These are phyloP conservation scores for Pantherophis vulpinus DNA, from an alignment of 2,797 vertebrate species.

Conservation along the genomic window DNA sequence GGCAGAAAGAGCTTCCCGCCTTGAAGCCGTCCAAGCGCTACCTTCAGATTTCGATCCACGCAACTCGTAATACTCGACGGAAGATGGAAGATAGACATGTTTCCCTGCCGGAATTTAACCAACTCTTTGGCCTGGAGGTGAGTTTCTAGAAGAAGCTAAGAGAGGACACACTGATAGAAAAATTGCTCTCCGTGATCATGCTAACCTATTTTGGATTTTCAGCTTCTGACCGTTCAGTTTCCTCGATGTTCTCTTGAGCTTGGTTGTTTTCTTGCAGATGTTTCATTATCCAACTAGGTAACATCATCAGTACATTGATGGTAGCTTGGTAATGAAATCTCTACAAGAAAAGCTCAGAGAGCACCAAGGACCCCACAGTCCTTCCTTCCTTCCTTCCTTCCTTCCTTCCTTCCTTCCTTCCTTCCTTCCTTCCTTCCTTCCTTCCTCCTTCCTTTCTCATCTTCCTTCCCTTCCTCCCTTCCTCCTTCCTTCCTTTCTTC, in stretches of 20 bases:
- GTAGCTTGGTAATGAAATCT: background rate
- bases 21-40: constrained; percentile 41
- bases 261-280: background rate
- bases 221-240: background rate
- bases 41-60: constrained; percentile 78
- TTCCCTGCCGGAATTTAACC: constrained; percentile 82
- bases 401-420: too few relatives aligned
- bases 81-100: constrained; percentile 97
- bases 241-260: background rate
- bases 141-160: background rate
- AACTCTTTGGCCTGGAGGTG: constrained; percentile 85
- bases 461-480: too few relatives aligned
- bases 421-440: background rate
- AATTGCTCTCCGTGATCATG: background rate
- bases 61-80: constrained; percentile 88
- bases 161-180: fast-evolving
- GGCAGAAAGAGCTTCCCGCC: constrained; percentile 72
- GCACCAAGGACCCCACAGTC: too few relatives aligned
- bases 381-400: too few relatives aligned
- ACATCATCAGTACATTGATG: background rate
- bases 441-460: background rate
- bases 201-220: background rate
- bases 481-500: too few relatives aligned
- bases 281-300: background rate
- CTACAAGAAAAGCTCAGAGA: background rate